Base-by-base conservation (phyloP, 2,113 vertebrate genomes). In the Pimephales promelas region DNA sequence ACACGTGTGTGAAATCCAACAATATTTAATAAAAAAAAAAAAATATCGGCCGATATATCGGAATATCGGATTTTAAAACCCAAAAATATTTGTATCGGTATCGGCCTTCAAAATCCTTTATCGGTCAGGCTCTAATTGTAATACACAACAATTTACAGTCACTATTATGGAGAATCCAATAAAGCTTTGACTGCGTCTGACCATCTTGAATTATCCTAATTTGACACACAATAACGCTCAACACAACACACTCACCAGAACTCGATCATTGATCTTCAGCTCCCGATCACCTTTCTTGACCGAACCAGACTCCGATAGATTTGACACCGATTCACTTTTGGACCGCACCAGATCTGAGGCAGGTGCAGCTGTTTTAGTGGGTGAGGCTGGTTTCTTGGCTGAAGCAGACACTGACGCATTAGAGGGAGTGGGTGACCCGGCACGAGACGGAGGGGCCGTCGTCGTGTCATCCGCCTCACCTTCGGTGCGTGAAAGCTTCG, bases 241-340 rank as follows among this genome's bases (percentile, higher is more conserved):
- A 20, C 16, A 3, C 2, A 52, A 74, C 43, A 68, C n/a, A 16
- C 83, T 97, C 94, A 99, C 98, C 97, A 99, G 86, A 18, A 99
- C 98, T 26, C 98, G 90, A 76, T 99, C 98, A 5, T 96, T 96
- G 8, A 97, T 96, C 93, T 97, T 99, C 86, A 99, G 95, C 85
- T 99, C 98, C 62, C 97, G 91, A 87, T 99, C 98, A 0, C 97
- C 97, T 86, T 99, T 99, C 92, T 99, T 99, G 52, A 99, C 85
- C 0, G 97, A 99, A 7, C 97, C 97, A 0, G 95, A 93, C 90
- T 99, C 98, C 0, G 98, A 99, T 7, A 99, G 96, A 89, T 99
- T 99, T 49, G 98, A 98, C 83, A 98, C 81, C 0, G 98, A 99
- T 87, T 98, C 97, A 7, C 97, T 99, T 87, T 96, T 93, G 28